Base-by-base conservation (phyloP, 1,140 invertebrate species). In the Dolichoris vasculosae region DNA sequence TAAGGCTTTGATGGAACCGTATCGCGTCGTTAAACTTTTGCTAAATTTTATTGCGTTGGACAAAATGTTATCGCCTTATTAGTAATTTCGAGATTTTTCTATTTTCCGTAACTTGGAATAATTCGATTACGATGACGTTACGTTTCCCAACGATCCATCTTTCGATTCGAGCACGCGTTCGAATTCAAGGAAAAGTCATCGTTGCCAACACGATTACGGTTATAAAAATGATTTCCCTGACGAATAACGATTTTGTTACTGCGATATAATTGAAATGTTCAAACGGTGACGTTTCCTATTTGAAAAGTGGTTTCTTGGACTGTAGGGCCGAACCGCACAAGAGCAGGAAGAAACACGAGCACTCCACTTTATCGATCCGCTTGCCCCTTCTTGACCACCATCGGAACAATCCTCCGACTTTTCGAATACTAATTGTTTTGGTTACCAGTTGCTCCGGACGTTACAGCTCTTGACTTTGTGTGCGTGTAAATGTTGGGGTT, bases 401-500 rank as follows among this genome's bases (percentile, higher is more conserved):
- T 71, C 79, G n/a, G 2, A 59, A 6, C n/a, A 64, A 11, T 40
- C 35, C 48, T 59, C 32, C 32, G 20, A 2, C 9, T 75, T 55
- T 64, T 76, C 55, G 73, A 76, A 76, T 83, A 76, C 82, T 83
- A 77, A 83, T 83, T 83, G 71, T 83, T 77, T 77, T 15, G 73
- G 38, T 76, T 83, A 77, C 55, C 55, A 77, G 55, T 64, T 77
- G 35, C 67, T 71, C 40, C 48, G 20, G 32, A 17, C 40, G 0
- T 59, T 51, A 40, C 30, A 13, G 30, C 26, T 32, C 35, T 13
- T 30, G 17, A 8, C 4, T 64, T 64, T 64, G 20, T 30, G 15
- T 13, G 11, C 15, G 30, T 13, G 30, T 32, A 32, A 67, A 32
- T 13, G 64, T 67, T 8, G 23, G 20, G 67, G 1, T 71, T 20